A percentile compares a stretch with the other conserved stretches of the same genome.
Conservation (phyloP, 2,113 vertebrate genomes). For the Seriola quinqueradiata region DNA sequence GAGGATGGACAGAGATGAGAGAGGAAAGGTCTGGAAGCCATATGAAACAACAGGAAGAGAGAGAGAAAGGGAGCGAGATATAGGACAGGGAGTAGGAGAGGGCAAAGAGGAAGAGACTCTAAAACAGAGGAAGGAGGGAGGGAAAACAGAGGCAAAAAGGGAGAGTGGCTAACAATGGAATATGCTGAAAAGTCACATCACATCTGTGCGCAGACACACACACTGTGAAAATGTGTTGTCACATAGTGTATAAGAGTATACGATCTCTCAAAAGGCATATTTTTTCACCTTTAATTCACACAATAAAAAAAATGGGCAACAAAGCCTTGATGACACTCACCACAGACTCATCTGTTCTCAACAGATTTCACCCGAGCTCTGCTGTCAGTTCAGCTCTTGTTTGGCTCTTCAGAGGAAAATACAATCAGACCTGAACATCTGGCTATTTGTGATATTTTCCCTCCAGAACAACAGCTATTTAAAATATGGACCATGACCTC, state of each 20-base stretch:
- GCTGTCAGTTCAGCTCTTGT: constrained; percentile 13
- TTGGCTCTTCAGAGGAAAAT: constrained; percentile 29
- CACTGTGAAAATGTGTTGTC: constrained; percentile 26
- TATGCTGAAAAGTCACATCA: constrained; percentile 47
- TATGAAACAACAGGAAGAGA: constrained; percentile 74
- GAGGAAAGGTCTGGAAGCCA: constrained; percentile 70
- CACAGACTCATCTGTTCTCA: neutral
- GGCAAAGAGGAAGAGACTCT: constrained; percentile 46
- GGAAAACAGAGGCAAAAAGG: constrained; percentile 45
- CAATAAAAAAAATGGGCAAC: neutral
- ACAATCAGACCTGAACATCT: constrained; percentile 31
- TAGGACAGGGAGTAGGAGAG: constrained; percentile 22
- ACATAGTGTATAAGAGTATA: neutral
- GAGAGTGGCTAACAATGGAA: constrained; percentile 52
- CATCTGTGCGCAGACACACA: constrained; percentile 20
- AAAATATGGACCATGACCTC: constrained; percentile 15
- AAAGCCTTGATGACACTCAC: too few relatives aligned
- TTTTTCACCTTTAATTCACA: constrained; percentile 17
- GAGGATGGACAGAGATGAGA: constrained; percentile 64
- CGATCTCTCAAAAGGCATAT: neutral
- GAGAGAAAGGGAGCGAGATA: constrained; percentile 41
- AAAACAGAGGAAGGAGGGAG: constrained; percentile 48
- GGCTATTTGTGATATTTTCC: constrained; percentile 35
- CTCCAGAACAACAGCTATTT: constrained; percentile 41
- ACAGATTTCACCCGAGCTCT: neutral